These are phyloP conservation scores for Philereme transversata DNA, from an alignment of 2,888 invertebrate species.

Conservation along the genomic window DNA sequence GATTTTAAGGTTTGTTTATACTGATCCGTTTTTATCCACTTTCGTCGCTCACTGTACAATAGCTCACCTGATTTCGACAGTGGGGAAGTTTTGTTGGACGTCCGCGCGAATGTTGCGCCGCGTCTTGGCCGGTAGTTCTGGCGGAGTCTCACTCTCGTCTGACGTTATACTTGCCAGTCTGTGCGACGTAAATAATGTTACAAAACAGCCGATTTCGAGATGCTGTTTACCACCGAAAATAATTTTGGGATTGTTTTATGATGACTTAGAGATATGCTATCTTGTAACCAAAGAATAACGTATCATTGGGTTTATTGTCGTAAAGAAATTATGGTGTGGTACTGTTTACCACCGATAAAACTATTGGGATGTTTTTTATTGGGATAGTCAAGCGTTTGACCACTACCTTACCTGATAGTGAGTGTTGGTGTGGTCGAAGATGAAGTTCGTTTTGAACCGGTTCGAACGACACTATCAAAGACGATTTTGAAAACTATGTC, in stretches of 20 bases:
- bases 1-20: too few species aligned
- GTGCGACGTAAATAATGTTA: conserved; percentile 38
- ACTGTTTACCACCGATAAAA: background rate
- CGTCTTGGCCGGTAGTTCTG: conserved; percentile 86
- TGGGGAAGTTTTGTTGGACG: conserved; percentile 61
- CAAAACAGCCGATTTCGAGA: conserved; percentile 30
- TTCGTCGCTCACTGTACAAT: conserved; percentile 5
- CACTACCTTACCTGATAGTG: too few species aligned
- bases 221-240: conserved; percentile 8
- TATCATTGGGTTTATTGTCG: background rate
- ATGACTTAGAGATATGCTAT: background rate
- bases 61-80: conserved; percentile 35
- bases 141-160: conserved; percentile 80
- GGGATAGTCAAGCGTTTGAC: too few species aligned
- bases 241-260: conserved; percentile 9
- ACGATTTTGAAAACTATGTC: too few species aligned
- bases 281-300: conserved; percentile 8
- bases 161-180: conserved; percentile 76
- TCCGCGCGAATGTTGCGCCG: conserved; percentile 75
- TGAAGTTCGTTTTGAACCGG: too few species aligned
- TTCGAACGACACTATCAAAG: too few species aligned
- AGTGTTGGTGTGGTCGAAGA: too few species aligned
- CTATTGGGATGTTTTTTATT: too few species aligned
- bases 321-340: too few species aligned
- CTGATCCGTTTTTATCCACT: background rate